phyloP scores from a whole-genome alignment of 2,113 vertebrate genomes.

The Vulpes lagopus region DNA sequence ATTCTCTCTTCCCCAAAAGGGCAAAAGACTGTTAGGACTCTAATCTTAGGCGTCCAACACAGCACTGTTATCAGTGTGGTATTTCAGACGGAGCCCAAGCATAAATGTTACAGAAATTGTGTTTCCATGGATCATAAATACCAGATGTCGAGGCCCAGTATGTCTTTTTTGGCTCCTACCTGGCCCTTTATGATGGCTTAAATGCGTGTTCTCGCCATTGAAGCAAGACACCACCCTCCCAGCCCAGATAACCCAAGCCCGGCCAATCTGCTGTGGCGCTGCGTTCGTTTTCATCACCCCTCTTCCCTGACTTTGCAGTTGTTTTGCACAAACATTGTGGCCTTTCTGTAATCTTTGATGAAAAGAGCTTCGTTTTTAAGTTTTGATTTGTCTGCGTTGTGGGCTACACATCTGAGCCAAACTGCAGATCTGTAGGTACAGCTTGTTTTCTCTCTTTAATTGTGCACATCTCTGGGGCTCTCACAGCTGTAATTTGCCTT shows the following conservation, averaged over 20 bases:
- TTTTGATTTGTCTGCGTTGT: slow-evolving; percentile 51
- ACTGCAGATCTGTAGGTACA: slow-evolving; percentile 52
- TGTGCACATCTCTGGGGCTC: slow-evolving; percentile 75
- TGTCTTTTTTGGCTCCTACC: slow-evolving; percentile 36
- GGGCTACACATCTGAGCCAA: slow-evolving; percentile 71
- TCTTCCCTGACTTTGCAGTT: neutral
- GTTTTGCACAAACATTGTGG: neutral
- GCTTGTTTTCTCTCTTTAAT: slow-evolving; percentile 71
- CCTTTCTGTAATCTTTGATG: slow-evolving; percentile 56
- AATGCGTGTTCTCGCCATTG: neutral
- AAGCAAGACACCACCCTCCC: neutral
- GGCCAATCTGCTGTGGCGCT: accelerated
- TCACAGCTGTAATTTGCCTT: slow-evolving; percentile 85
- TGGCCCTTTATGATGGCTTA: slow-evolving; percentile 1
- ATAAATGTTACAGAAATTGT: slow-evolving; percentile 31
- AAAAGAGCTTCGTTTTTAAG: slow-evolving; percentile 62
- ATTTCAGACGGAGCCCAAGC: slow-evolving; percentile 28
- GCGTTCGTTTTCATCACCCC: neutral
- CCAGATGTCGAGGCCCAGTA: slow-evolving; percentile 28
- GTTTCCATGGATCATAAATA: slow-evolving; percentile 58
- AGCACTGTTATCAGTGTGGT: neutral
- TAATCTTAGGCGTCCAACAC: neutral
- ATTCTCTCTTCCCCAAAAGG: neutral
- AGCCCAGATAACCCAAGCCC: neutral
- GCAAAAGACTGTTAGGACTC: neutral